Base-by-base conservation (phyloP, 2,113 vertebrate species). In the Macaca mulatta region DNA sequence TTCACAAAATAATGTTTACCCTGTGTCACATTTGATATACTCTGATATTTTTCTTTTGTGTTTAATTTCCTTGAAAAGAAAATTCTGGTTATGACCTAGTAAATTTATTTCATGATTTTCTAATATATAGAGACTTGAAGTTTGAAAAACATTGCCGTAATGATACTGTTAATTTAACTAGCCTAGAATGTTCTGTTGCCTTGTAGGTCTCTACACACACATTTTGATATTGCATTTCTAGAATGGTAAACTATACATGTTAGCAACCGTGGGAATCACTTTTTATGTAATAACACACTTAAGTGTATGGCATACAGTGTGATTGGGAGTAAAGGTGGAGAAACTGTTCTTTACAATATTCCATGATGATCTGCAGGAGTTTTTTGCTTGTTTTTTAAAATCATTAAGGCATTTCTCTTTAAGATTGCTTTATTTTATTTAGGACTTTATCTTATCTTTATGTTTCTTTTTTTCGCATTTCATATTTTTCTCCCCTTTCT, bases 81-180 rank as follows among this genome's bases (percentile, higher is more conserved):
- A 94, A 40, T 92, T 94, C 13, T 90, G 52, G 30, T 52, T 98
- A 78, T 90, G 40, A 86, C n/a, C 40, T 91, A 57, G 32, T 79
- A 79, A 91, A 69, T 95, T 82, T 82, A 88, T 87, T 90, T 96
- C 8, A 32, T 52, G 43, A 43, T 95, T 97, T 40, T 95, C 22
- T 96, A 77, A 83, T 70, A 55, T 22, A 82, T 23, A 91, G 72
- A 87, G 64, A 72, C 80, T 96, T 64, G 38, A 69, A 75, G 75
- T 95, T 85, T 85, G 48, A 67, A 90, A 96, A 93, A 59, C 35
- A 90, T 40, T 92, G 43, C n/a, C 27, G 40, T 43, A 72, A 13
- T 10, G 30, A 22, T 82, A 40, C 30, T 88, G 27, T 90, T 92
- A 87, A 93, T 50, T 93, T 93, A 40, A 78, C 1, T 69, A 90